Conservation (phyloP, 2,888 invertebrate species). For the Conistra vaccinii region DNA sequence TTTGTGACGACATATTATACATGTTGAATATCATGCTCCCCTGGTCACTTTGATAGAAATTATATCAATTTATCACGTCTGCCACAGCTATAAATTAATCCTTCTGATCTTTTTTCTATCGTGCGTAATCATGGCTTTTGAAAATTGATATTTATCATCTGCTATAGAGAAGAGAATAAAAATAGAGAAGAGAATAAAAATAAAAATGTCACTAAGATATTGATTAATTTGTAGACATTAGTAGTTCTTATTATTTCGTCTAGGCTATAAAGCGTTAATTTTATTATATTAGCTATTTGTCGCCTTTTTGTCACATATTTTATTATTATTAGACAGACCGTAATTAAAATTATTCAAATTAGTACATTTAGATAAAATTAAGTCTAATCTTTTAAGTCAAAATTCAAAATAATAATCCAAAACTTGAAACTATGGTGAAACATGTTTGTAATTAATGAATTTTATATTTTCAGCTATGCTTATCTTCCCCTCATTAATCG, state of each 20-base stretch:
- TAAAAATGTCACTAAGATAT: constrained; percentile 20
- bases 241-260: constrained; percentile 1
- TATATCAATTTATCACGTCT: constrained; percentile 76
- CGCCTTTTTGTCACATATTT: background rate
- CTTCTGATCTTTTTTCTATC: constrained; percentile 47
- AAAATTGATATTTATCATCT: constrained; percentile 44
- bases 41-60: constrained; percentile 77
- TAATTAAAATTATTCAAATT: background rate
- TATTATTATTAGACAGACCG: background rate
- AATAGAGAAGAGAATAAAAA: too few relatives aligned
- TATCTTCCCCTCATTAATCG: constrained; percentile 37
- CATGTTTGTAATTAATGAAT: constrained; percentile 12
- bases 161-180: too few relatives aligned
- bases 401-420: background rate
- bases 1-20: constrained; percentile 81
- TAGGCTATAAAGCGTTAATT: too few relatives aligned
- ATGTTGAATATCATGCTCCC: constrained; percentile 80
- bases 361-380: background rate
- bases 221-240: constrained; percentile 28
- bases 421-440: background rate
- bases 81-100: constrained; percentile 56
- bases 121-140: constrained; percentile 30
- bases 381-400: background rate
- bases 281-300: background rate
- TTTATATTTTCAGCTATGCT: background rate